A percentile compares a stretch with the other conserved stretches of the same genome.
Conservation (phyloP, 1,140 invertebrate genomes). For the Nixonia krombeini region DNA sequence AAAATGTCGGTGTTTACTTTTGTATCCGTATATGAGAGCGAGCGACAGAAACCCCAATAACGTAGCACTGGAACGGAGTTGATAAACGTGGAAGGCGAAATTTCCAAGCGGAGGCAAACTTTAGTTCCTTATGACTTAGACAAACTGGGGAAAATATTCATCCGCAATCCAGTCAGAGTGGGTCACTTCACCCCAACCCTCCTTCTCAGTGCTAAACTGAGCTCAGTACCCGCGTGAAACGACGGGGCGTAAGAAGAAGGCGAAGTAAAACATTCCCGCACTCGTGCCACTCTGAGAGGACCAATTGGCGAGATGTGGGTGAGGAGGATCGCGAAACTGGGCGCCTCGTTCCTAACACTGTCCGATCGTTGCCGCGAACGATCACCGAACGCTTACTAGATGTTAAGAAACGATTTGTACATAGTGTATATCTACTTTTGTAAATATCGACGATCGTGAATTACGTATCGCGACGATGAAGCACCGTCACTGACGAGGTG, state of each 20-base stretch:
- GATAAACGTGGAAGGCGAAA: conserved; percentile 39
- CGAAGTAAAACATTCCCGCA: conserved; percentile 1
- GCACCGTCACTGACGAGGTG: background rate
- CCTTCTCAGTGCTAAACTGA: conserved; percentile 29
- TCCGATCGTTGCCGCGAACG: conserved; percentile 57
- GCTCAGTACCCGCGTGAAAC: no score
- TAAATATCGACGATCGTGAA: conserved; percentile 54
- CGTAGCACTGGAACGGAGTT: conserved; percentile 28
- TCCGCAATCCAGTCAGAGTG: conserved; percentile 40
- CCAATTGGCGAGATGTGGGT: conserved; percentile 24
- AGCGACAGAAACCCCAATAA: conserved; percentile 28
- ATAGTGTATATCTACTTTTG: conserved; percentile 69
- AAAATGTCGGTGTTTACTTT: conserved; percentile 21
- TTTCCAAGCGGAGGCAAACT: conserved; percentile 45
- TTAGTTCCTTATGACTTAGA: conserved; percentile 43
- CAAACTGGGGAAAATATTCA: conserved; percentile 45
- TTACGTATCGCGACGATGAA: background rate
- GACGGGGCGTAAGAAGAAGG: conserved; percentile 22
- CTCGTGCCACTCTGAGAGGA: background rate
- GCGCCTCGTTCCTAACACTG: conserved; percentile 68
- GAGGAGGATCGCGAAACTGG: conserved; percentile 56
- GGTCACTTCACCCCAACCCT: conserved; percentile 39
- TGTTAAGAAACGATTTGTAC: conserved; percentile 65
- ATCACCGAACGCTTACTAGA: conserved; percentile 71
- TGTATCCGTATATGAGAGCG: conserved; percentile 24